Conservation (phyloP, 2,113 vertebrate genomes). For the Amazona vittata region DNA sequence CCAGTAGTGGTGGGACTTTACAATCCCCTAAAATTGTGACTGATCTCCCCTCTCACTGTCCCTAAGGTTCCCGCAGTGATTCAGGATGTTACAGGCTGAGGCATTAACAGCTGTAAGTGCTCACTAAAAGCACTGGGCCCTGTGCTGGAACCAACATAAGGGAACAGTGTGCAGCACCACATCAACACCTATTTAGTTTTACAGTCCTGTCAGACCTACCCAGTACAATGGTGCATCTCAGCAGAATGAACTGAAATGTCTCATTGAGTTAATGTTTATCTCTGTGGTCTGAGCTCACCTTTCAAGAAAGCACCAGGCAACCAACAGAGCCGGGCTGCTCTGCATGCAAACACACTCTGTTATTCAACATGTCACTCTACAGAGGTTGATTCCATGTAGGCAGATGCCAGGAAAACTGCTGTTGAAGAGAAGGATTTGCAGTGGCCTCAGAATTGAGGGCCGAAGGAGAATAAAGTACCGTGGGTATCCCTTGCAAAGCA, state of each 20-base stretch:
- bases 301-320: not conserved
- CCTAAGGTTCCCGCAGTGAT: not conserved
- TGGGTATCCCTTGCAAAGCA: not conserved
- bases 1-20: not conserved
- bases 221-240: not conserved
- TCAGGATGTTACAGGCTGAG: not conserved
- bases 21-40: not conserved
- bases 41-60: not conserved
- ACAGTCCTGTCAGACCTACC: not conserved
- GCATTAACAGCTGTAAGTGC: not conserved
- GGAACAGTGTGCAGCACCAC: not conserved
- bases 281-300: not conserved
- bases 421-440: not conserved
- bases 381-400: not conserved
- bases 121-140: slow-evolving; percentile 4
- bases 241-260: slow-evolving; percentile 15
- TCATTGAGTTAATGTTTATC: not conserved
- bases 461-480: not conserved
- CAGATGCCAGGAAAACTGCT: not conserved
- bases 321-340: not conserved
- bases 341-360: not conserved
- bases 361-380: not conserved
- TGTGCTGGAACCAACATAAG: slow-evolving; percentile 12
- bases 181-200: slow-evolving; percentile 12
- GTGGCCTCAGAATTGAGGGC: not conserved